These are phyloP conservation scores for Cirrhinus molitorella DNA, from an alignment of 2,797 vertebrate genomes.

Conservation along the genomic window DNA sequence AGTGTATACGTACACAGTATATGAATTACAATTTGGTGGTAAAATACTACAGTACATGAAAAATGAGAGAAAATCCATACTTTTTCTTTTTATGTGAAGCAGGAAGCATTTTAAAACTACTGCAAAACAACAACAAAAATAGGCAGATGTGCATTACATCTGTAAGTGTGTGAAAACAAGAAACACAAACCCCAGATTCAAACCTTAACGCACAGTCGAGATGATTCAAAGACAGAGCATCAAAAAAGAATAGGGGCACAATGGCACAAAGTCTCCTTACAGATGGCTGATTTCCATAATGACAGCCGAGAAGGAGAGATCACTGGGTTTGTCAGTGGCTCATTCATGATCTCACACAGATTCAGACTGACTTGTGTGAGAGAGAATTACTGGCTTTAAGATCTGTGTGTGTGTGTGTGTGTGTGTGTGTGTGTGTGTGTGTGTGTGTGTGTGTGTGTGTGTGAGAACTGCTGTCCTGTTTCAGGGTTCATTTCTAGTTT, in stretches of 20 bases:
- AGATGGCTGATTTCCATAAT: conserved; percentile 67
- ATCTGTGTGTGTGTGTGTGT: background rate
- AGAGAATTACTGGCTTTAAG: conserved; percentile 56
- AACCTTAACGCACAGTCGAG: conserved; percentile 24
- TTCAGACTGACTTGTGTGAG: conserved; percentile 52
- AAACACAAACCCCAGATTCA: background rate
- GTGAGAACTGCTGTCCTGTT: conserved; percentile 14
- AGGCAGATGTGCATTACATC: background rate
- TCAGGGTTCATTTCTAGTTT: conserved; percentile 21
- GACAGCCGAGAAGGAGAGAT: conserved; percentile 47
- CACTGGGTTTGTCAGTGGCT: conserved; percentile 25
- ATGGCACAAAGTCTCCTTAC: conserved; percentile 47
- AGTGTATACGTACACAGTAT: too few species aligned
- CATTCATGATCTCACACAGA: conserved; percentile 34
- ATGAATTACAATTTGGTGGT: too few species aligned
- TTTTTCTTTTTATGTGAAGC: background rate
- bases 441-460: background rate
- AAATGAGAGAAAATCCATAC: background rate
- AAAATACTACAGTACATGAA: background rate
- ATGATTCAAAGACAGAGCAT: conserved; percentile 12
- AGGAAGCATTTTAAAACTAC: conserved; percentile 8
- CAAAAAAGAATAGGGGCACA: conserved; percentile 1
- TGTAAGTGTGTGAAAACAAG: background rate
- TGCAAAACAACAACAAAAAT: background rate
- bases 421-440: background rate